These are phyloP conservation scores for Pristionchus mayeri DNA, from an alignment of 2,888 invertebrate genomes.

Conservation along the genomic window DNA sequence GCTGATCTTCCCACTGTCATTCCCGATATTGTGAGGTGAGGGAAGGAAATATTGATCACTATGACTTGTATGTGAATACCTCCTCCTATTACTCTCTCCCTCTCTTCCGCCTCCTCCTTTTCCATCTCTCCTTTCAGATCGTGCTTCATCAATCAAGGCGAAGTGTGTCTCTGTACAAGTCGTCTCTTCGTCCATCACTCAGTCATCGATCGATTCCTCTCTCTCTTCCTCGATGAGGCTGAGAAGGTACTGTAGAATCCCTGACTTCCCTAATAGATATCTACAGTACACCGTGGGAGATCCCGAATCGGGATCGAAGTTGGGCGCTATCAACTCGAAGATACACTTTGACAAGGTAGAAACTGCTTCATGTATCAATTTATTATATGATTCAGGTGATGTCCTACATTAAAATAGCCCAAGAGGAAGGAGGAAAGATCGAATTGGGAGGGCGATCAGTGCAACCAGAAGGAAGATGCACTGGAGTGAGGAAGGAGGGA, in stretches of 20 bases:
- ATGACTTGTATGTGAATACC: no score
- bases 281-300: conserved; percentile 67
- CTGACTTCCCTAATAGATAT: not conserved
- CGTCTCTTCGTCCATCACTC: conserved; percentile 79
- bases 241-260: conserved; percentile 57
- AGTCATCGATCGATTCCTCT: conserved; percentile 78
- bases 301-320: conserved; percentile 62
- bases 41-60: not conserved
- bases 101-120: no score
- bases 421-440: conserved; percentile 77
- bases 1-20: conserved; percentile 79
- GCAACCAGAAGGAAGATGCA: conserved; percentile 69
- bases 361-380: not conserved
- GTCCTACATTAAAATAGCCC: conserved; percentile 75
- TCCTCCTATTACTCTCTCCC: no score
- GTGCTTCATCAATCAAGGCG: conserved; percentile 80
- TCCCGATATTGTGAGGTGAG: conserved; percentile 74
- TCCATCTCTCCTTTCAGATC: conserved; percentile 75
- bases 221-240: conserved; percentile 74
- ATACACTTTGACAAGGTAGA: conserved; percentile 79
- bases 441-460: conserved; percentile 76
- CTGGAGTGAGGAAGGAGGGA: conserved; percentile 68
- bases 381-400: conserved; percentile 56
- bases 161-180: conserved; percentile 80
- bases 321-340: conserved; percentile 79